These are phyloP conservation scores for Candidula unifasciata DNA, from an alignment of 2,888 invertebrate genomes.

Conservation along the genomic window DNA sequence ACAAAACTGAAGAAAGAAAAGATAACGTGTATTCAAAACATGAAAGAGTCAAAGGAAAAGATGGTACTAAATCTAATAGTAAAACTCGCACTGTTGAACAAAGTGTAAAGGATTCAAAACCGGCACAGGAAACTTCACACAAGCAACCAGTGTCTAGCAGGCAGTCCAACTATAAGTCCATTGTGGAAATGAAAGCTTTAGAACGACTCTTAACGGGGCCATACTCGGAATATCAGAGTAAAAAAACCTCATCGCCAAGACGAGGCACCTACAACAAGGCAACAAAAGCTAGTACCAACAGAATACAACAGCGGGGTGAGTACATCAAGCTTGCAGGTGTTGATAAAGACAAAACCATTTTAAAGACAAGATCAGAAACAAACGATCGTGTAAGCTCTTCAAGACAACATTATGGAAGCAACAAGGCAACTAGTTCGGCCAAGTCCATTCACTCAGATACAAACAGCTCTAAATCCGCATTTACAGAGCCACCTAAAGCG, in stretches of 20 bases:
- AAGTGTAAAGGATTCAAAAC: neutral
- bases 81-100: neutral
- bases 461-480: neutral
- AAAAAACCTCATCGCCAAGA: constrained; percentile 24
- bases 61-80: neutral
- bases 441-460: neutral
- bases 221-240: constrained; percentile 14
- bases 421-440: neutral
- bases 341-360: neutral
- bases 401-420: neutral
- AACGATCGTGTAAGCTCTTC: neutral
- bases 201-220: constrained; percentile 42
- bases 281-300: neutral
- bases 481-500: too few relatives aligned
- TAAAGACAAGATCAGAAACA: neutral
- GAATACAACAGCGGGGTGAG: neutral
- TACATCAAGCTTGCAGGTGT: neutral
- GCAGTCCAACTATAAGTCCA: neutral
- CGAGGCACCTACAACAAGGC: neutral
- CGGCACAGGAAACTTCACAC: neutral
- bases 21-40: neutral
- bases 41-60: neutral
- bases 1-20: neutral
- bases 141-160: neutral
- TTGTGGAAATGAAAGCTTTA: constrained; percentile 35